Evolutionary conservation across 53 echinoderm and acorn worm species (phyloP), one percentile per base, ranked within the genome.

Genomic region (Astropecten irregularis): DNA sequence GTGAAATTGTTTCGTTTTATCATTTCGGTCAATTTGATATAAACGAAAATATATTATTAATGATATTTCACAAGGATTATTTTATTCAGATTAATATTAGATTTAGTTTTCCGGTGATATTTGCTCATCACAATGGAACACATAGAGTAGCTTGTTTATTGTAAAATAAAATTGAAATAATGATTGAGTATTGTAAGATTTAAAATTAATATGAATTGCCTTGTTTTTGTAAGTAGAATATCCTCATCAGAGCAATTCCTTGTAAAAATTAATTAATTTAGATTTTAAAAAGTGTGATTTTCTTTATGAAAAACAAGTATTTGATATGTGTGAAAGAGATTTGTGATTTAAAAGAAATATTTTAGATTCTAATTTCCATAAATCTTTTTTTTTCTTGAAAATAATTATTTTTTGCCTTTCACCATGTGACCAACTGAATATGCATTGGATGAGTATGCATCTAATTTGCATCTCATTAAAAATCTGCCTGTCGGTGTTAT

Each of bases 391-490:
- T 51, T 51, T 27, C 29, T 54, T 54, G 21, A 29, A 42, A 11
- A 42, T 11, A 42, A 42, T 6, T 20, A 23, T 35, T 9, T n/a
- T 35, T 34, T n/a, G 20, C 38, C 37, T 66, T 66, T 16, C 66
- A 66, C 35, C 11, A 21, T 40, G 4, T 49, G 55, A 3, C 23
- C 37, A 71, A 55, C 21, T 74, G 74, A 57, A 74, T 74, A 74
- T 71, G 71, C 56, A 74, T 58, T 21, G 20, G 22, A 22, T 6
- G 21, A 51, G 10, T 54, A 47, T 21, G 36, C 73, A 73, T 53
- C 32, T 60, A 30, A 60, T 30, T 54, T 54, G 22, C 54, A 54
- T 54, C 6, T 44, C 44, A 9, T n/a, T n/a, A n/a, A n/a, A n/a
- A n/a, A n/a, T n/a, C n/a, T n/a, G n/a, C n/a, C n/a, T n/a, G n/a